Evolutionary conservation across 1,140 invertebrate genomes (phyloP).

Genomic region (Vanessa atalanta): DNA sequence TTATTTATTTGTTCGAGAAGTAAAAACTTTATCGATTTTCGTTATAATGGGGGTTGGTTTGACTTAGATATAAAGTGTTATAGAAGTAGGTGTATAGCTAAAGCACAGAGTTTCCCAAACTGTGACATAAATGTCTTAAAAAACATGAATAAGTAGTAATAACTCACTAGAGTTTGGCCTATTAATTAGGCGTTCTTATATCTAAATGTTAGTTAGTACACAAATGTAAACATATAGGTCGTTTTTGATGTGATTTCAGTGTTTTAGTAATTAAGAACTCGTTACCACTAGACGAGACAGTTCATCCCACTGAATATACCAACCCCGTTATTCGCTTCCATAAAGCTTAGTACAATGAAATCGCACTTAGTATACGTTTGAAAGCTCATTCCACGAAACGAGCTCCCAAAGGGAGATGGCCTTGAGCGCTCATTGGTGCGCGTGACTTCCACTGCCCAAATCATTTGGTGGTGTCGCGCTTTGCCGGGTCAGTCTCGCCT

Average conservation of each 20-base stretch:
- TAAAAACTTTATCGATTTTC: constrained; percentile 8
- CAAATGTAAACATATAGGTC: constrained; percentile 23
- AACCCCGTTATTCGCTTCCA: constrained; percentile 57
- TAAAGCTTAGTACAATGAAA: constrained; percentile 66
- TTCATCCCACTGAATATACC: constrained; percentile 41
- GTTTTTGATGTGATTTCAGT: constrained; percentile 41
- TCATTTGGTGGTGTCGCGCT: too few relatives aligned
- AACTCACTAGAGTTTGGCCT: neutral
- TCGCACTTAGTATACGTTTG: constrained; percentile 42
- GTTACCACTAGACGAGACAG: constrained; percentile 34
- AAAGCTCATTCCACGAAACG: neutral
- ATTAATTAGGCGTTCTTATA: constrained; percentile 6
- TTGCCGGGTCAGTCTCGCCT: too few relatives aligned
- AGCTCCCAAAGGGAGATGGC: too few relatives aligned
- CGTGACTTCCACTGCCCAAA: too few relatives aligned
- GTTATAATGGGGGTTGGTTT: constrained; percentile 25
- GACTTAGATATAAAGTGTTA: constrained; percentile 5
- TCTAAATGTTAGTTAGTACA: constrained; percentile 36
- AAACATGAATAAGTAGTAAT: neutral
- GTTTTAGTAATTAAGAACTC: constrained; percentile 36
- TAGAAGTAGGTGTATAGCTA: neutral
- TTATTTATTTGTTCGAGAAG: constrained; percentile 22
- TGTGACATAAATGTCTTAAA: neutral
- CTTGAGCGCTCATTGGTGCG: too few relatives aligned
- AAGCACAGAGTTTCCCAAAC: constrained; percentile 1